These are phyloP conservation scores for Alethe diademata DNA, from an alignment of 2,113 vertebrate species.

Conservation along the genomic window DNA sequence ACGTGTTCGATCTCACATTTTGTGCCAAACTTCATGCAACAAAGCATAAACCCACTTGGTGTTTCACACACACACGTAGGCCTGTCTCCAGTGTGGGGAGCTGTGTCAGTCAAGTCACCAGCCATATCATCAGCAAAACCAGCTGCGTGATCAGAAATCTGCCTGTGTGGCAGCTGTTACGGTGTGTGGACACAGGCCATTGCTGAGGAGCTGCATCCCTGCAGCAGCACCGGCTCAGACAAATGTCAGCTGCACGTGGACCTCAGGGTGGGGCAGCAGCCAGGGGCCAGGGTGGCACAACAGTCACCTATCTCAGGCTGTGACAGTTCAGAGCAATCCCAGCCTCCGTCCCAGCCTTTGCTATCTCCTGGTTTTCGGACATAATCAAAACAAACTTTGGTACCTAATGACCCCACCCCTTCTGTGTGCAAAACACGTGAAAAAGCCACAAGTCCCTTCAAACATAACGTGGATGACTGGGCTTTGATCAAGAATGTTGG, in stretches of 20 bases:
- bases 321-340: not conserved
- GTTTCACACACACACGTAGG: not conserved
- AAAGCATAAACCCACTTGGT: not conserved
- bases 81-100: not conserved
- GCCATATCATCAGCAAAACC: not conserved
- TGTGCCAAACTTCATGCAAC: not conserved
- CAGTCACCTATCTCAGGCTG: not conserved
- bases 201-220: not conserved
- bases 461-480: not conserved
- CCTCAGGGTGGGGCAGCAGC: not conserved
- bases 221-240: not conserved
- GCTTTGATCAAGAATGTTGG: not conserved
- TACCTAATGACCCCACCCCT: not conserved
- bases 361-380: not conserved
- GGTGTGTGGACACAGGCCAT: accelerated
- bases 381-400: not conserved
- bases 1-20: not conserved
- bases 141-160: not conserved
- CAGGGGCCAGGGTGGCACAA: accelerated
- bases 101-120: not conserved
- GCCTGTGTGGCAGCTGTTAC: not conserved
- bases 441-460: not conserved
- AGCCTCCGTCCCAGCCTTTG: not conserved
- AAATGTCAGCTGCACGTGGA: accelerated
- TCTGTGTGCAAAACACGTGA: not conserved